These are phyloP conservation scores for Scomber colias DNA, from an alignment of 2,113 vertebrate species.

Conservation along the genomic window DNA sequence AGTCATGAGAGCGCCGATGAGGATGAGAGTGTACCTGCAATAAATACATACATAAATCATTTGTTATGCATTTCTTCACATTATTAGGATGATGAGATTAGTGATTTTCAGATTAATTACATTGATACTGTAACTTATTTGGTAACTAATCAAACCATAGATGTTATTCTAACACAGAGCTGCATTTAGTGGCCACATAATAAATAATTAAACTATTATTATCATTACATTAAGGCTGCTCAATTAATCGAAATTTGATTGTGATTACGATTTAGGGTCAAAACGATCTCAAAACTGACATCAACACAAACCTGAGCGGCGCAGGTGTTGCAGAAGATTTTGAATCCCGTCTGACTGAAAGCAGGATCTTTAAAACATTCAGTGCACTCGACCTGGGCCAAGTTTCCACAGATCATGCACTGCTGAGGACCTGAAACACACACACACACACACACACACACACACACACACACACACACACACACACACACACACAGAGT, in stretches of 20 bases:
- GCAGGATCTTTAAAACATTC: constrained; percentile 88
- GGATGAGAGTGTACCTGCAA: constrained; percentile 88
- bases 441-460: constrained; percentile 9
- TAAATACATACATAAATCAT: too few relatives aligned
- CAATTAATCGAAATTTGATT: too few relatives aligned
- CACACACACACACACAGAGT: not conserved
- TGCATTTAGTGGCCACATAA: too few relatives aligned
- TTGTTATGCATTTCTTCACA: not conserved
- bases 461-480: not conserved
- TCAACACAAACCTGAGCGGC: constrained; percentile 82
- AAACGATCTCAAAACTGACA: too few relatives aligned
- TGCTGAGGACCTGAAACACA: constrained; percentile 87
- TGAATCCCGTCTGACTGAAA: constrained; percentile 85
- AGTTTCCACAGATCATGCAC: constrained; percentile 87
- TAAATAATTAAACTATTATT: too few relatives aligned
- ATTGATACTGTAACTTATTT: too few relatives aligned
- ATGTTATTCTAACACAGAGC: too few relatives aligned
- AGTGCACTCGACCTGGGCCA: constrained; percentile 84
- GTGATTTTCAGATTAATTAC: not conserved
- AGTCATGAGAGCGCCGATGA: constrained; percentile 75
- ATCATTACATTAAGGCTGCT: too few relatives aligned
- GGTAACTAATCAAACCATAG: too few relatives aligned
- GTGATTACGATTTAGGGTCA: too few relatives aligned
- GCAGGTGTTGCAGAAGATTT: constrained; percentile 89
- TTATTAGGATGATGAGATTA: not conserved